Base-by-base conservation (phyloP, 2,113 vertebrate genomes). In the Procavia capensis region DNA sequence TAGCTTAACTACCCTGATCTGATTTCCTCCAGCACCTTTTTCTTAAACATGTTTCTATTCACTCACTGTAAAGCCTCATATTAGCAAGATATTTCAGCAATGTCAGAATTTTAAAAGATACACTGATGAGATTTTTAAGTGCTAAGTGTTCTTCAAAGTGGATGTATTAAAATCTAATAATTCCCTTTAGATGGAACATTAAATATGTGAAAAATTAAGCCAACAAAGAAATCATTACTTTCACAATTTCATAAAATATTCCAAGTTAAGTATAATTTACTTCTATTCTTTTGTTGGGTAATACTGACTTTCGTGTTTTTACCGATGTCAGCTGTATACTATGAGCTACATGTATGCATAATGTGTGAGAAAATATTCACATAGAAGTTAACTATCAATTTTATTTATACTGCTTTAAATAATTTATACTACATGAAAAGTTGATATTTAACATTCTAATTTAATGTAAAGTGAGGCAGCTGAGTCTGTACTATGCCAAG, bases 221-320 rank as follows among this genome's bases (percentile, higher is more conserved):
- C 92, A 93, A 93, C 54, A 93, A 92, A 74, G 24, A 85, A 88
- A 80, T 84, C 34, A 31, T 34, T 76, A 24, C 24, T 54, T 76
- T 92, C 13, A 47, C 25, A 85, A 68, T 41, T 88, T 92, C 29
- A 78, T 19, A 39, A 63, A 54, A 54, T 94, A 82, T 70, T 94
- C 36, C 25, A 92, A 76, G 57, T 81, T 19, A 50, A n/a, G 25
- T 43, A 63, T 68, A 70, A 76, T 95, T 89, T 82, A 57, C 31
- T 41, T 92, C 16, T 39, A 11, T 17, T 88, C 29, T 94, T 90
- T 70, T 61, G 16, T 59, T 95, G 39, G 31, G n/a, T 54, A 76
- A 81, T 59, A 82, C 20, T 95, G 74, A 89, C 45, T 88, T 96
- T 93, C 76, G 47, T 88, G 76, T 41, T 93, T 72, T 76, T 39